Percentiles rank a stretch among this genome's conserved stretches.
phyloP scores from a whole-genome alignment of 2,113 vertebrate species.

The Tachycineta bicolor region DNA sequence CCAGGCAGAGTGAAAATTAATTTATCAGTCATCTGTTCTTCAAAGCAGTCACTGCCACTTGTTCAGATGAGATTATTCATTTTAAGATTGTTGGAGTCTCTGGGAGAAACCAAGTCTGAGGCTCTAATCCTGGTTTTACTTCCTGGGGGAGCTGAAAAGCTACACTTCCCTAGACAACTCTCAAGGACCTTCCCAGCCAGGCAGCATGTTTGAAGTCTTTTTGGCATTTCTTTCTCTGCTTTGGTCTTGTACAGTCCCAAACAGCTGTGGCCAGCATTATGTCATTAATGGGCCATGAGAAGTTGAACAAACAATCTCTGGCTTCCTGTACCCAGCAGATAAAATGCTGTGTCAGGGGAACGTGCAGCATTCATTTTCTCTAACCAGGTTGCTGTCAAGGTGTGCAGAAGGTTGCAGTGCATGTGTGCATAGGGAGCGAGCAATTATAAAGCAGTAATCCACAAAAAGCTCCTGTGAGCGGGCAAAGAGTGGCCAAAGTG shows the following conservation, averaged over 20 bases:
- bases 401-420: not conserved
- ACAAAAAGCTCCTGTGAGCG: constrained; percentile 27
- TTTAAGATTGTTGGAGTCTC: not conserved
- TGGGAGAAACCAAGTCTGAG: not conserved
- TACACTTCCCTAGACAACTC: not conserved
- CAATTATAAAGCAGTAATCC: constrained; percentile 46
- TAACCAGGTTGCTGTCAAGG: not conserved
- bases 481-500: constrained; percentile 44
- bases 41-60: not conserved
- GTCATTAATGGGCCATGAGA: constrained; percentile 30
- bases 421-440: constrained; percentile 10
- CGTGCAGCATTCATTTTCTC: not conserved
- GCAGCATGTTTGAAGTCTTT: not conserved
- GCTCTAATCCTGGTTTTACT: not conserved
- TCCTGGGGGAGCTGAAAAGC: not conserved
- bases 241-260: not conserved
- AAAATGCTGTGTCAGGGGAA: not conserved
- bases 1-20: not conserved
- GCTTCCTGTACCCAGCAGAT: not conserved
- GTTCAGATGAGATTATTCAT: not conserved
- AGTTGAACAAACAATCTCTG: constrained; percentile 30
- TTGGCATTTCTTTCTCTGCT: not conserved
- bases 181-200: not conserved
- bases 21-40: not conserved
- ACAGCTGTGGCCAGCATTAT: constrained; percentile 29